Base-by-base conservation (phyloP, 2,113 vertebrate species). In the Daubentonia madagascariensis region DNA sequence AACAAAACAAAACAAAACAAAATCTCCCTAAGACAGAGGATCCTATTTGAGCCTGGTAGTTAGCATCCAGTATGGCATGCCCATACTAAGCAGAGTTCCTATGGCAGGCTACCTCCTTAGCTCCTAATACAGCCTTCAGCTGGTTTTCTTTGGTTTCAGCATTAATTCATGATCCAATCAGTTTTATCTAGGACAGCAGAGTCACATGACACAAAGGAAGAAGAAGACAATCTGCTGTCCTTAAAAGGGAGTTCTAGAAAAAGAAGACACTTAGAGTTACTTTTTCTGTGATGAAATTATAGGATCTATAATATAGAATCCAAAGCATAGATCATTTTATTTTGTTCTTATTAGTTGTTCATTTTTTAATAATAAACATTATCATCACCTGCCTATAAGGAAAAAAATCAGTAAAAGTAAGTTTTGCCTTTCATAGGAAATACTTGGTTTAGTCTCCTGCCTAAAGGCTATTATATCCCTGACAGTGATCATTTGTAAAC, bases 371-470 rank as follows among this genome's bases (percentile, higher is more conserved):
- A 76, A 61, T 76, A 35, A 95, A 63, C 13, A 20, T 85, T 85
- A 79, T 35, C 4, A 59, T 85, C 63, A 84, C 45, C 23, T 92
- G 54, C 16, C 4, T 67, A 23, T 61, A 28, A 86, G 96, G 45
- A 61, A 67, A 84, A 87, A 91, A 70, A 48, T 80, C 25, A 72
- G 4, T 85, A 73, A 87, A 23, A 83, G 1, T 52, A 95, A 54
- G 6, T n/a, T 80, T 80, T 83, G 28, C 8, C 75, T 89, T 85
- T 50, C 25, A 87, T 88, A 88, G 93, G 32, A 91, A 96, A 85
- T 45, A 61, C 12, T 79, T 50, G 2, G 20, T 70, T 13, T 73
- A 73, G 32, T 93, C 5, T 91, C 48, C 22, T 91, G 4, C 22
- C 13, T 80, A 91, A 78, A 96, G 35, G 23, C 6, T 92, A 76